Evolutionary conservation across 2,113 vertebrate species (phyloP).

Genomic region (Eurystomus gularis): DNA sequence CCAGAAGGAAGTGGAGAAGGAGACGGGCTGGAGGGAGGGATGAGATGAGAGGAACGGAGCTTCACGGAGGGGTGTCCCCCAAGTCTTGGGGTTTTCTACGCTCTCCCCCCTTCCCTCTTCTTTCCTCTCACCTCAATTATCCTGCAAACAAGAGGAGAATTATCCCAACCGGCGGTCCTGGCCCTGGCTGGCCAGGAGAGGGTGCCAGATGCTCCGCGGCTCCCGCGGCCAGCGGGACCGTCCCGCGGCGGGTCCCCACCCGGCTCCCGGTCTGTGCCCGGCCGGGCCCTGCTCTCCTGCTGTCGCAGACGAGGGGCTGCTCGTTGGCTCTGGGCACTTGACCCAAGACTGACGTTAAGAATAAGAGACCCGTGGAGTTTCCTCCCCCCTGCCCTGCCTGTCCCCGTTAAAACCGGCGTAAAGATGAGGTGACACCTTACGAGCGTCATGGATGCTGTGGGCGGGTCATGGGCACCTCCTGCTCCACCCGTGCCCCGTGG

Average conservation of each 20-base stretch:
- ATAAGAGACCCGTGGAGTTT: accelerated
- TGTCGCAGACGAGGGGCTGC: background rate
- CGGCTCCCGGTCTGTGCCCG: accelerated
- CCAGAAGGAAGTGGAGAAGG: accelerated
- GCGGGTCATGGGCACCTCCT: background rate
- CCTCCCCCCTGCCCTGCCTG: accelerated
- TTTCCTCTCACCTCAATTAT: background rate
- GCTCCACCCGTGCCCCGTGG: background rate
- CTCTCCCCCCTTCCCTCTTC: accelerated
- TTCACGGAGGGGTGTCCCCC: accelerated
- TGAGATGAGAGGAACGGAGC: background rate
- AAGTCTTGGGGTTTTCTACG: background rate
- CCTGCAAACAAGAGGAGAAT: accelerated
- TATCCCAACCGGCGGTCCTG: accelerated
- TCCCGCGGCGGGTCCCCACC: background rate
- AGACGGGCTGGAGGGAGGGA: background rate
- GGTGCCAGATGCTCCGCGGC: background rate
- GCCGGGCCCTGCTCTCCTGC: too few relatives aligned
- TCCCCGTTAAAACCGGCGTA: accelerated
- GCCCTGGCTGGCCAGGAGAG: background rate
- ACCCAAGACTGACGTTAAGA: background rate
- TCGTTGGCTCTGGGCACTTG: background rate
- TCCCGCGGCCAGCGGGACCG: background rate
- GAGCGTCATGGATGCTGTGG: background rate
- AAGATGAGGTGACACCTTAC: background rate